A percentile compares a stretch with the other conserved stretches of the same genome.
phyloP scores from a whole-genome alignment of 2,113 vertebrate species.

The Anolis carolinensis region DNA sequence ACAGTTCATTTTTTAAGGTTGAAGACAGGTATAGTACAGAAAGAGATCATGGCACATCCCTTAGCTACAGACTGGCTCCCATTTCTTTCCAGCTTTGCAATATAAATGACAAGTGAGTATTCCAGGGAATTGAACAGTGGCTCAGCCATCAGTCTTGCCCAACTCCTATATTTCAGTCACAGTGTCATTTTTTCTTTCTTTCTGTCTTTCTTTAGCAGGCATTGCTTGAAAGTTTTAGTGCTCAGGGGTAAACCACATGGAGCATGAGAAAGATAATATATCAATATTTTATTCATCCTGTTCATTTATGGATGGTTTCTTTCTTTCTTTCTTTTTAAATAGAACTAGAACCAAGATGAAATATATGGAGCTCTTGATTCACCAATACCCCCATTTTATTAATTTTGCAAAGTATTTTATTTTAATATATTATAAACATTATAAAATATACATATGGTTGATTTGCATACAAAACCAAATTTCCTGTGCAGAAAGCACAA shows the following conservation, averaged over 20 bases:
- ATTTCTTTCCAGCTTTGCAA: background rate
- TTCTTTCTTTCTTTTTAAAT: background rate
- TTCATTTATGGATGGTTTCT: background rate
- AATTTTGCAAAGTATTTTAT: background rate
- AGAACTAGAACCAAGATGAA: background rate
- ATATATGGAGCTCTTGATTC: background rate
- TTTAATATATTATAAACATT: too few relatives aligned
- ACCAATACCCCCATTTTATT: background rate
- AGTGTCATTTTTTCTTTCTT: background rate
- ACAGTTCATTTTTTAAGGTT: background rate
- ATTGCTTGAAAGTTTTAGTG: background rate
- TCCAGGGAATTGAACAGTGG: background rate
- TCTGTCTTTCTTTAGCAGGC: background rate
- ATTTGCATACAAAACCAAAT: too few relatives aligned
- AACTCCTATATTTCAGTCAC: background rate
- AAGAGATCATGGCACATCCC: background rate
- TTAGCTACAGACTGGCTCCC: background rate
- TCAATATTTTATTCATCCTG: conserved; percentile 4
- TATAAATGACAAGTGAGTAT: background rate
- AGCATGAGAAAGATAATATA: background rate
- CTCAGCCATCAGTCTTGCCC: background rate
- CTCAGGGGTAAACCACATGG: background rate
- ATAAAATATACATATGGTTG: too few relatives aligned
- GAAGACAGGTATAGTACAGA: background rate
- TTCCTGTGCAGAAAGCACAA: too few relatives aligned